Percentiles rank a stretch among this genome's conserved stretches.
Evolutionary conservation across 2,113 vertebrate genomes (phyloP).

Genomic region (Megaleporinus macrocephalus): DNA sequence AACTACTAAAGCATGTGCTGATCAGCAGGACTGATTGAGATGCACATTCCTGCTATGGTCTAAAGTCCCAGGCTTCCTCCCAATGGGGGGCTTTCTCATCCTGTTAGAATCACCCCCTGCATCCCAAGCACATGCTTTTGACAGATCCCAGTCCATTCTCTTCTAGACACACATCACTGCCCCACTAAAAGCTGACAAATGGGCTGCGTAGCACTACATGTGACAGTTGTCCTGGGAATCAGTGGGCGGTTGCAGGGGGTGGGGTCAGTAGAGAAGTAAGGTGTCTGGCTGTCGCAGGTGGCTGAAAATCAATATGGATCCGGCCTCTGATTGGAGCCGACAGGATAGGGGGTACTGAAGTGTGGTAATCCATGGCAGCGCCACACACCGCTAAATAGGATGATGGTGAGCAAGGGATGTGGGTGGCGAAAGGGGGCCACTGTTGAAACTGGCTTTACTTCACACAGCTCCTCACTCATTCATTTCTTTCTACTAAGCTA

Average conservation of each 20-base stretch:
- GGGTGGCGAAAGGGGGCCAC: no score
- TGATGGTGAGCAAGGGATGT: conserved; percentile 58
- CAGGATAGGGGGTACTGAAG: conserved; percentile 55
- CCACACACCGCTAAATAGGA: conserved; percentile 68
- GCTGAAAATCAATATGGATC: conserved; percentile 66
- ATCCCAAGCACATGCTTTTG: conserved; percentile 57
- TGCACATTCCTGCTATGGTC: conserved; percentile 29
- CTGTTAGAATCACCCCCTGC: conserved; percentile 72
- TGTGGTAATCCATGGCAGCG: conserved; percentile 67
- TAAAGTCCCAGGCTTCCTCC: conserved; percentile 50
- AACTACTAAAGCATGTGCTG: neutral
- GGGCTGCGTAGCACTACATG: conserved; percentile 80
- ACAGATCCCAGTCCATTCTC: conserved; percentile 56
- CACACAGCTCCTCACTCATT: no score
- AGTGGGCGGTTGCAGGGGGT: conserved; percentile 65
- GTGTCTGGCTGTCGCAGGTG: conserved; percentile 78
- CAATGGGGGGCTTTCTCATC: conserved; percentile 59
- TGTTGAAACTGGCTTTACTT: no score
- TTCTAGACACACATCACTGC: conserved; percentile 80
- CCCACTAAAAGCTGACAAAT: conserved; percentile 92
- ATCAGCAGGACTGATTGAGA: conserved; percentile 21
- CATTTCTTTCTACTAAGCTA: no score
- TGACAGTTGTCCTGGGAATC: conserved; percentile 84
- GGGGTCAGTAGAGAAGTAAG: conserved; percentile 61
- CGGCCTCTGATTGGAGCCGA: conserved; percentile 61